Evolutionary conservation across 2,113 vertebrate genomes (phyloP).

Genomic region (Chaetodon auriga): DNA sequence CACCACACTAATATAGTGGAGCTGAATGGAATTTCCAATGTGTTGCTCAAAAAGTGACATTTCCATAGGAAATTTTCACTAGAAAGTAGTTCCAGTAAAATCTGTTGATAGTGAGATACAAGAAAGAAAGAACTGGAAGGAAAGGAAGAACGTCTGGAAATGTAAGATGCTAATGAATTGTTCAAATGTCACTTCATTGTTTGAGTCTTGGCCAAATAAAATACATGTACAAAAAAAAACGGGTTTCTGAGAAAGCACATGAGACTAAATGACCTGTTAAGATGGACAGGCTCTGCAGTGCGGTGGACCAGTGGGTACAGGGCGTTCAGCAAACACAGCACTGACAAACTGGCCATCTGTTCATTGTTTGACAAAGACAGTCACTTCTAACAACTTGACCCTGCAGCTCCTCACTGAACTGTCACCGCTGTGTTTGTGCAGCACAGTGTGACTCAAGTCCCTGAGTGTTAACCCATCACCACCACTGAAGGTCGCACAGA

Average conservation of each 20-base stretch:
- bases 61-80: no score
- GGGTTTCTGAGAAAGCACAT: not conserved
- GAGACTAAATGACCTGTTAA: constrained; percentile 38
- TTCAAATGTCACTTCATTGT: not conserved
- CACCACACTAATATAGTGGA: not conserved
- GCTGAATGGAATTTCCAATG: not conserved
- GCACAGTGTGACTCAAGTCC: constrained; percentile 29
- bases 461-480: constrained; percentile 8
- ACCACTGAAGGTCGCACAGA: not conserved
- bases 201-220: not conserved
- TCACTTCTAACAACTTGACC: constrained; percentile 43
- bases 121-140: not conserved
- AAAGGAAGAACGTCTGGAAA: no score
- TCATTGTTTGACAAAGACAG: constrained; percentile 73
- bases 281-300: constrained; percentile 6
- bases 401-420: constrained; percentile 38
- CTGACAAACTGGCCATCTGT: constrained; percentile 73
- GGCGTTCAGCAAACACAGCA: constrained; percentile 70
- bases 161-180: not conserved
- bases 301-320: constrained; percentile 11
- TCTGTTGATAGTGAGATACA: no score
- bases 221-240: no score
- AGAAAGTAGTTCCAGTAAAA: no score
- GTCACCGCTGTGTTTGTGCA: constrained; percentile 72
- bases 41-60: not conserved